Evolutionary conservation across 1,140 invertebrate genomes (phyloP).

Genomic region (Psix sp.): DNA sequence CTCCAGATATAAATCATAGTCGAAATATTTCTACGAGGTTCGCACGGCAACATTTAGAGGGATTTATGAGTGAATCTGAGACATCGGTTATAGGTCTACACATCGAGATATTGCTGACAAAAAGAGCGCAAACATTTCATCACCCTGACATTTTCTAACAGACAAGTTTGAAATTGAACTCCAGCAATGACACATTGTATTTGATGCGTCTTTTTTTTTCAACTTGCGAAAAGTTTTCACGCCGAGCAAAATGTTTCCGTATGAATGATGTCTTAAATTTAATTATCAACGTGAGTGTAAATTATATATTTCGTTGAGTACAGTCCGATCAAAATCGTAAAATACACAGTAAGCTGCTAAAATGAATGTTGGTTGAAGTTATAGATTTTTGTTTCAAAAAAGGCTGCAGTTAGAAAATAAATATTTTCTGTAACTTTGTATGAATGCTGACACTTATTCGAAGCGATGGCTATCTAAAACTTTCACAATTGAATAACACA

Average conservation of each 20-base stretch:
- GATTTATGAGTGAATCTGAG: constrained; percentile 20
- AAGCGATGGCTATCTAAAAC: constrained; percentile 8
- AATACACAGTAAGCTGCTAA: too few species aligned
- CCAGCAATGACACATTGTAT: constrained; percentile 8
- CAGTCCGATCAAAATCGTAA: too few species aligned
- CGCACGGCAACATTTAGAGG: neutral
- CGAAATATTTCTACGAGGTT: constrained; percentile 8
- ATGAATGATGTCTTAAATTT: too few species aligned
- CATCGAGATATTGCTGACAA: constrained; percentile 29
- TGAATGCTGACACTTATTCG: constrained; percentile 1
- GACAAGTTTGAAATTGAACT: constrained; percentile 5
- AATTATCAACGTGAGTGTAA: too few species aligned
- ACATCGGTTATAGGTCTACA: constrained; percentile 21
- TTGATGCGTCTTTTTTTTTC: constrained; percentile 1
- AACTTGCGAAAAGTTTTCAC: too few species aligned
- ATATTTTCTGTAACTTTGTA: too few species aligned
- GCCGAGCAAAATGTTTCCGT: too few species aligned
- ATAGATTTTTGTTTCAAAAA: too few species aligned
- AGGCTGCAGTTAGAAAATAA: too few species aligned
- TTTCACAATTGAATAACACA: constrained; percentile 15
- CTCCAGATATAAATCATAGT: constrained; percentile 4
- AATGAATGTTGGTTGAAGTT: too few species aligned
- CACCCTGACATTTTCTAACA: neutral
- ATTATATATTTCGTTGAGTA: too few species aligned
- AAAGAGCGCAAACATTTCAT: constrained; percentile 12